Percentiles rank a stretch among this genome's conserved stretches.
These are phyloP conservation scores for Amaurobius ferox DNA, from an alignment of 2,888 invertebrate species.

Conservation along the genomic window DNA sequence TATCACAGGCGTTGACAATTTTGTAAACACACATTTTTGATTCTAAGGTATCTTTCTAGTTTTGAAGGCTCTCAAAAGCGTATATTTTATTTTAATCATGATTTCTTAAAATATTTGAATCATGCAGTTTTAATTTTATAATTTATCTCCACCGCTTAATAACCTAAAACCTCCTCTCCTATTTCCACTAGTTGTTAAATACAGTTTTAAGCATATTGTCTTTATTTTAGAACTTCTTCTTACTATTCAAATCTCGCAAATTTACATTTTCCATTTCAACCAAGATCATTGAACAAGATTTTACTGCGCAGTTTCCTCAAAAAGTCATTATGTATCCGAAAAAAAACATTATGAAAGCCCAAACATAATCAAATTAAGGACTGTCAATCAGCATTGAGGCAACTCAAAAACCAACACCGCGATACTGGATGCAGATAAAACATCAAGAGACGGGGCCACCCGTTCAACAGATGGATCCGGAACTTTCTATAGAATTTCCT, in stretches of 20 bases:
- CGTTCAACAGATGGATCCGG: constrained; percentile 66
- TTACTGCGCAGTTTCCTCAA: neutral
- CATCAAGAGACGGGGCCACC: constrained; percentile 30
- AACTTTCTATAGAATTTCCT: constrained; percentile 55
- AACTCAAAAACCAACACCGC: constrained; percentile 51
- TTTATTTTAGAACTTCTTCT: too few relatives aligned
- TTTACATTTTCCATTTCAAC: neutral
- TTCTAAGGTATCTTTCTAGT: too few relatives aligned
- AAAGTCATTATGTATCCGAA: neutral
- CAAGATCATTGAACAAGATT: neutral
- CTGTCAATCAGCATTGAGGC: constrained; percentile 60
- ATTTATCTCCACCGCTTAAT: too few relatives aligned
- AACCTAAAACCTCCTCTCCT: too few relatives aligned
- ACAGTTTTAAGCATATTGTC: too few relatives aligned
- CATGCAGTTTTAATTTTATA: too few relatives aligned
- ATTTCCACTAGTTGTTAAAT: too few relatives aligned
- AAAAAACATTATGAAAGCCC: constrained; percentile 9
- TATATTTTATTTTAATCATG: too few relatives aligned
- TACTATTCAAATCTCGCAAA: neutral
- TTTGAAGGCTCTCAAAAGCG: too few relatives aligned
- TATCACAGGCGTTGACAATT: too few relatives aligned
- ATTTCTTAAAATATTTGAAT: too few relatives aligned
- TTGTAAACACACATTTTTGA: too few relatives aligned
- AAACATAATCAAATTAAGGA: constrained; percentile 50
- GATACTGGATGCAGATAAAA: constrained; percentile 61